phyloP scores from a whole-genome alignment of 2,888 invertebrate genomes.

The Amiota mariae region DNA sequence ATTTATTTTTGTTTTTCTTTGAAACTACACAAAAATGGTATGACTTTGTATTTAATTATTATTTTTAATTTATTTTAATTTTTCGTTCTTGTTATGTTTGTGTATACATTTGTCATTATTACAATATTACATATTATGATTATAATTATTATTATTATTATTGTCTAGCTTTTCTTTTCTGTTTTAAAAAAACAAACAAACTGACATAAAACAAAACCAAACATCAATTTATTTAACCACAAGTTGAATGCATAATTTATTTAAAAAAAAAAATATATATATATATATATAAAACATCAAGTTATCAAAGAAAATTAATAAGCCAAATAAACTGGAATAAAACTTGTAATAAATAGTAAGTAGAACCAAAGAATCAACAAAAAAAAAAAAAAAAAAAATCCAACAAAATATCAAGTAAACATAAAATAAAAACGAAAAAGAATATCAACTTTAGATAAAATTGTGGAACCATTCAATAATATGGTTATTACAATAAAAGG shows the following conservation, averaged over 20 bases:
- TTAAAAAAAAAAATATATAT: background rate
- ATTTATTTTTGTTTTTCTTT: too few species aligned
- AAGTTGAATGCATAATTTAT: slow-evolving; percentile 1
- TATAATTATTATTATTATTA: slow-evolving; percentile 2
- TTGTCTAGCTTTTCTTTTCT: slow-evolving; percentile 21
- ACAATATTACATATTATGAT: background rate
- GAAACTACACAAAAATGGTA: slow-evolving; percentile 18
- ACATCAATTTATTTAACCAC: background rate
- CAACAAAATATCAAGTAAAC: background rate
- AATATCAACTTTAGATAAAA: background rate
- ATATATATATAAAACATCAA: background rate
- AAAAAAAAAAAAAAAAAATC: background rate
- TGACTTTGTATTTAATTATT: slow-evolving; percentile 8
- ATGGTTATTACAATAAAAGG: too few species aligned
- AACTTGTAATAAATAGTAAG: slow-evolving; percentile 23
- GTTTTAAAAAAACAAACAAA: too few species aligned
- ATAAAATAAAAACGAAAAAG: background rate
- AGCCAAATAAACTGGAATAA: slow-evolving; percentile 25
- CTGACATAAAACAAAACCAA: background rate
- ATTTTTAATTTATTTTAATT: slow-evolving; percentile 11
- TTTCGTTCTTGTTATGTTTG: slow-evolving; percentile 13
- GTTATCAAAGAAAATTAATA: slow-evolving; percentile 2
- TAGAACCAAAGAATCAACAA: slow-evolving; percentile 3
- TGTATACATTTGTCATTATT: too few species aligned
- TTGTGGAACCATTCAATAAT: background rate